These are phyloP conservation scores for Drosophila arizonae DNA, from an alignment of 1,140 invertebrate genomes.

Conservation along the genomic window DNA sequence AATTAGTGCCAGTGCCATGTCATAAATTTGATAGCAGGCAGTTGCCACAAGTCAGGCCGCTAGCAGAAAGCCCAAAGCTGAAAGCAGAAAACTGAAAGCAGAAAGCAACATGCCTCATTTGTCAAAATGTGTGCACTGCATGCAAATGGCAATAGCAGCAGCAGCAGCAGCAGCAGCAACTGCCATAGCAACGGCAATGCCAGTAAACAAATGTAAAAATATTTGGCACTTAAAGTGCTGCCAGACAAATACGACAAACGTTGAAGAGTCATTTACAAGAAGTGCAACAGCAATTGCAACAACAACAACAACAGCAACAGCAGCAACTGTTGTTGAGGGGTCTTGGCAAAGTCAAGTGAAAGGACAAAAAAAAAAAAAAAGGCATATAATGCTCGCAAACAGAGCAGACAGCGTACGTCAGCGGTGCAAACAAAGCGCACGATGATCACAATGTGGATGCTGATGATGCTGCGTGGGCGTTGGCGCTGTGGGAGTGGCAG, in stretches of 20 bases:
- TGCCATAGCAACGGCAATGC: constrained; percentile 30
- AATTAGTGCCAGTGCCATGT: constrained; percentile 55
- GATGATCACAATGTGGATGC: constrained; percentile 49
- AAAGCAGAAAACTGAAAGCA: constrained; percentile 1
- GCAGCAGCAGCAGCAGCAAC: constrained; percentile 20
- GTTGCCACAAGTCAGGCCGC: constrained; percentile 4
- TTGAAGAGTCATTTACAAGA: constrained; percentile 78
- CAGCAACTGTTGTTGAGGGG: constrained; percentile 16
- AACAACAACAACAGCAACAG: constrained; percentile 16
- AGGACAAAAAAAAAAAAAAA: constrained; percentile 69
- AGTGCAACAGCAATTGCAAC: constrained; percentile 47
- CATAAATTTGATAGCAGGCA: constrained; percentile 58
- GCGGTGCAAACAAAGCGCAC: constrained; percentile 69
- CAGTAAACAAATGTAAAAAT: constrained; percentile 75
- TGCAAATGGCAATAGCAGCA: constrained; percentile 39
- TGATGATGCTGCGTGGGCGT: constrained; percentile 18
- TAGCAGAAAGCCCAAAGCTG: constrained; percentile 1
- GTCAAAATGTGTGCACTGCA: constrained; percentile 37
- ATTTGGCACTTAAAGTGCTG: constrained; percentile 79
- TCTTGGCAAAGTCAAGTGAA: constrained; percentile 47
- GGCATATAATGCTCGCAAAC: constrained; percentile 59
- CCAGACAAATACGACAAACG: constrained; percentile 79
- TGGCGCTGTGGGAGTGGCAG: neutral
- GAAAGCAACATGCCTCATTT: constrained; percentile 43
- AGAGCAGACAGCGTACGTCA: constrained; percentile 64